Conservation (phyloP, 2,888 invertebrate species). For the Hemaris fuciformis region DNA sequence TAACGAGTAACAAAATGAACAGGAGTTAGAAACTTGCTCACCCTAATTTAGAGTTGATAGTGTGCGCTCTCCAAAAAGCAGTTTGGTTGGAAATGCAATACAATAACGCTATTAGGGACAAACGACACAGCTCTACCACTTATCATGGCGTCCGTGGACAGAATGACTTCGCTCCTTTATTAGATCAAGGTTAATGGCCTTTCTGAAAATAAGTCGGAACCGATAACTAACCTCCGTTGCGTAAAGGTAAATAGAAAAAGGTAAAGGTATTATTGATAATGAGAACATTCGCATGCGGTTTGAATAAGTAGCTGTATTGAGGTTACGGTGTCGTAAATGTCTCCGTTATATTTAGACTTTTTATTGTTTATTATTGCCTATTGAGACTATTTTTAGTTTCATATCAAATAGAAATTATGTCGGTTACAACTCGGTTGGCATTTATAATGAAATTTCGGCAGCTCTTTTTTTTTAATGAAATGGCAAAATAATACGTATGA, state of each 20-base stretch:
- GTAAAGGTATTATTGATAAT: conserved; percentile 7
- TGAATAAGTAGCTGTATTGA: neutral
- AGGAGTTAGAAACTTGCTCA: too few species aligned
- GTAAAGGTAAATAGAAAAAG: conserved; percentile 21
- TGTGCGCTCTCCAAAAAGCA: neutral
- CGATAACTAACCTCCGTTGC: conserved; percentile 31
- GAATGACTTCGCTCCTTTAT: conserved; percentile 38
- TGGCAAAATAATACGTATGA: too few species aligned
- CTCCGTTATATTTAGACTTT: too few species aligned
- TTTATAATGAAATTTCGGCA: too few species aligned
- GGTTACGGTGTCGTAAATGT: neutral
- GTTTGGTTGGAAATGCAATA: conserved; percentile 37
- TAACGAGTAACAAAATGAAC: too few species aligned
- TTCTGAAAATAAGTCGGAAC: conserved; percentile 38
- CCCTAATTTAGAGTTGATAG: neutral
- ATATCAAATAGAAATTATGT: too few species aligned
- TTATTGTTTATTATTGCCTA: neutral
- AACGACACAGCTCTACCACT: conserved; percentile 35
- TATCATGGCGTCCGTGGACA: conserved; percentile 27
- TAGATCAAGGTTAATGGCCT: conserved; percentile 51
- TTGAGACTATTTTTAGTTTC: neutral
- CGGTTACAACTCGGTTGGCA: too few species aligned
- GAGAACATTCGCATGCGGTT: conserved; percentile 10
- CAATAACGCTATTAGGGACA: conserved; percentile 40
- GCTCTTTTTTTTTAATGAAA: too few species aligned